Evolutionary conservation across 2,113 vertebrate genomes (phyloP), one percentile per base, ranked within the genome.

Genomic region (Coracopsis vasa): DNA sequence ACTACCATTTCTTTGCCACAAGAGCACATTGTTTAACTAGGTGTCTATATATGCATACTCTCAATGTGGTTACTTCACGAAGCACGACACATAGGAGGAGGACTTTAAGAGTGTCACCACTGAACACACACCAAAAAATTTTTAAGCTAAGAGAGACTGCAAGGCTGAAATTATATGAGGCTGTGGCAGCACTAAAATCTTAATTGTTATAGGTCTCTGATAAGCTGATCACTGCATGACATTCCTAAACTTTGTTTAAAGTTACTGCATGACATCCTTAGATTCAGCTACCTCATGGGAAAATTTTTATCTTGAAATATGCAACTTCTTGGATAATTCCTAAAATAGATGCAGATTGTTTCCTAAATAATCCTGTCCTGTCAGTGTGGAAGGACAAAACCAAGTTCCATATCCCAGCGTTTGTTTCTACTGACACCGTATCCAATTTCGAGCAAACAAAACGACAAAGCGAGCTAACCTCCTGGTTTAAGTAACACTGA

Each of bases 261-360:
- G 31, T 83, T 89, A 58, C 42, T 45, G 39, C 56, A 42, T 64
- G 51, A 88, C 35, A 54, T n/a, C 19, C 71, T 83, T 75, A 80
- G 16, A 93, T 58, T 50, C n/a, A 89, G 64, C 29, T 77, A 80
- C 53, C 53, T 29, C 64, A 86, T 56, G 64, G 74, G 77, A 86
- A 80, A 56, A 42, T 12, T 78, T 82, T 92, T 75, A 50, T 86
- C 64, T 65, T 84, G 48, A 84, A 77, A 89, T 60, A 39, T 0
- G 1, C 54, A 89, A 73, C 39, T 91, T 91, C 80, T 89, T 80
- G 53, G 42, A 89, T 86, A 77, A 89, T 48, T 83, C 67, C 39
- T 94, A 89, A 91, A 93, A 91, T 80, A 91, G 64, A 91, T 56
- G 77, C 28, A 69, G 64, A 83, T 11, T 69, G 39, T 61, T 91